Evolutionary conservation across 2,113 vertebrate genomes (phyloP), one percentile per base, ranked within the genome.

Genomic region (Amblyopsis rosae): DNA sequence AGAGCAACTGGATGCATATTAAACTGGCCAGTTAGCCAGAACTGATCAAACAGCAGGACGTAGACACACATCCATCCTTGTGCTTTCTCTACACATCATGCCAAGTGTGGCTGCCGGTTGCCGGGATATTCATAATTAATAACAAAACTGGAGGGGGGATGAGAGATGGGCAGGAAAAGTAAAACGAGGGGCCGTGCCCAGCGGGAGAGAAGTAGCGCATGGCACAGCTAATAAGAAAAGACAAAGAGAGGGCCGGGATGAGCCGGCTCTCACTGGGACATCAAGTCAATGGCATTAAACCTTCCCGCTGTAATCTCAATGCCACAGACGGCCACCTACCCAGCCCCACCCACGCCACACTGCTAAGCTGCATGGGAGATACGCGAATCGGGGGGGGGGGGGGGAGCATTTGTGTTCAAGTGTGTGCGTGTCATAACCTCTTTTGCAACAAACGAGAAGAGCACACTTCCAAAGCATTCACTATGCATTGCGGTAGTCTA

Each of bases 1-100:
- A 16, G 11, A 32, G 35, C 50, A 7, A 66, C n/a, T 66, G 55
- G 54, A 65, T 13, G 64, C 60, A 41, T 55, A 64, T 69, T 46
- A 72, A 73, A 75, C 50, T 66, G 71, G 12, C 54, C 63, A 65
- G 63, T 54, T 67, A 0, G 81, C 86, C 87, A 86, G 84, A 71
- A 19, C 62, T 62, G 73, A 78, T 88, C 82, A 88, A 88, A 89
- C 87, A 77, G 81, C 84, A 70, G 83, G 89, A 61, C 12, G 58
- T n/a, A 12, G 7, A 46, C 51, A 78, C 3, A 55, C 75, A 57
- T 11, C 12, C 51, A 47, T 10, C 49, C 73, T 68, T 48, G 56
- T 54, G 51, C 59, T 63, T 12, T 59, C 1, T 33, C 41, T 12
- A 45, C 54, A 26, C 26, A 26, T 26, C 26, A 63, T 82, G 82